Conservation (phyloP, 1,140 invertebrate genomes). For the Ptiloglossa arizonensis region DNA sequence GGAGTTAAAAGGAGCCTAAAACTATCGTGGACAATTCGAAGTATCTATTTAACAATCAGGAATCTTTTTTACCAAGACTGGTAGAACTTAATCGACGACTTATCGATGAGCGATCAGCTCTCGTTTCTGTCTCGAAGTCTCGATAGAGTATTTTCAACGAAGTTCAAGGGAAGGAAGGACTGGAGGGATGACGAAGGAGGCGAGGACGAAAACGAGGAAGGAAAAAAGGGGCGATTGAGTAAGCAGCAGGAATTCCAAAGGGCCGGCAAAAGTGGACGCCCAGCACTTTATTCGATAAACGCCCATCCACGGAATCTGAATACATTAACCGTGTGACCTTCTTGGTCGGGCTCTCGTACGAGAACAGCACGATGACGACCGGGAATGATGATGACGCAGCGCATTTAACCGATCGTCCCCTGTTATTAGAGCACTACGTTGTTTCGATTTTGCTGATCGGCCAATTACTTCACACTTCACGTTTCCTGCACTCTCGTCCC, state of each 20-base stretch:
- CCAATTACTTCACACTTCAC: slow-evolving; percentile 47
- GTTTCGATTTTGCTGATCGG: slow-evolving; percentile 56
- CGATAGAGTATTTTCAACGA: neutral
- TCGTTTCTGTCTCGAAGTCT: too few species aligned
- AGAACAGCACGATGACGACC: slow-evolving; percentile 23
- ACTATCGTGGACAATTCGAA: too few species aligned
- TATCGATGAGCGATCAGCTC: too few species aligned
- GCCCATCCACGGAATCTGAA: slow-evolving; percentile 66
- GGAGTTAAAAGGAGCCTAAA: too few species aligned
- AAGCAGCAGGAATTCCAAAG: slow-evolving; percentile 46
- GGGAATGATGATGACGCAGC: slow-evolving; percentile 59
- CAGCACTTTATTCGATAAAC: slow-evolving; percentile 69
- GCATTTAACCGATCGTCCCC: slow-evolving; percentile 56
- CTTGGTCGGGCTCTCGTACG: slow-evolving; percentile 42
- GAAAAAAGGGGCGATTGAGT: slow-evolving; percentile 20
- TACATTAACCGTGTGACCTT: slow-evolving; percentile 63
- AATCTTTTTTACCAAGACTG: too few species aligned
- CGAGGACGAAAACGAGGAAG: slow-evolving; percentile 12
- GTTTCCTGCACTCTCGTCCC: neutral
- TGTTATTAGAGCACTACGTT: slow-evolving; percentile 61
- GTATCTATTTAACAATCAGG: too few species aligned
- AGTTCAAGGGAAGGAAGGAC: neutral
- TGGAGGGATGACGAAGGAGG: neutral
- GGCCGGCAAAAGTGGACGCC: slow-evolving; percentile 59
- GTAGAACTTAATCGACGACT: too few species aligned